Evolutionary conservation across 2,113 vertebrate species (phyloP).

Genomic region (Acanthisitta chloris): DNA sequence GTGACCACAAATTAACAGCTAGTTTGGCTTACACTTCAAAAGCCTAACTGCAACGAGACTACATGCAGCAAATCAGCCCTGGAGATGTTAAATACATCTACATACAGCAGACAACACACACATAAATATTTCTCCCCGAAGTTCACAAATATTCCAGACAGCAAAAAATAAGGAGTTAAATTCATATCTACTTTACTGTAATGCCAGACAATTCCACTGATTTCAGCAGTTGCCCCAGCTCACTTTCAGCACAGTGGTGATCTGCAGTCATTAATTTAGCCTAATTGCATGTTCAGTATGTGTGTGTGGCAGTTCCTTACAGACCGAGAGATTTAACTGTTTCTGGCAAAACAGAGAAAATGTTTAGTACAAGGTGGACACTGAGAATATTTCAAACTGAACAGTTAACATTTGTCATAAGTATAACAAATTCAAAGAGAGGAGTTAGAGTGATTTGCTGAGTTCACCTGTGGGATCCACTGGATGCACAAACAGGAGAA

Average conservation of each 20-base stretch:
- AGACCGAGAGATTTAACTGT: neutral
- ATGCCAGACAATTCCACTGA: rapidly evolving
- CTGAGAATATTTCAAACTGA: neutral
- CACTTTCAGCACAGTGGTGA: rapidly evolving
- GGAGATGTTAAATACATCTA: neutral
- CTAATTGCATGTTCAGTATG: neutral
- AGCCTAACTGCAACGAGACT: neutral
- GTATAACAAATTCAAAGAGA: neutral
- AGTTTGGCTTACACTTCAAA: neutral
- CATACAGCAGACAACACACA: neutral
- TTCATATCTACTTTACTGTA: neutral
- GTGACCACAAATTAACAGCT: constrained; percentile 15
- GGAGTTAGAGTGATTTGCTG: neutral
- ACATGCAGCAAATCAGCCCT: constrained; percentile 23
- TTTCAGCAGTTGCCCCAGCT: neutral
- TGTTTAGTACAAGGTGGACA: neutral
- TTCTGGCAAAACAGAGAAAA: neutral
- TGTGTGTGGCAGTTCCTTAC: neutral
- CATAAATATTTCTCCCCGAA: neutral
- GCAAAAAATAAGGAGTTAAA: rapidly evolving
- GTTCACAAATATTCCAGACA: neutral
- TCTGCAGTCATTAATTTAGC: neutral
- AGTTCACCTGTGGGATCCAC: neutral
- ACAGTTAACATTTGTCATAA: neutral
- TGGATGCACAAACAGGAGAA: neutral